A percentile compares a stretch with the other conserved stretches of the same genome.
Evolutionary conservation across 1,140 invertebrate species (phyloP).

Genomic region (Zophobas morio): DNA sequence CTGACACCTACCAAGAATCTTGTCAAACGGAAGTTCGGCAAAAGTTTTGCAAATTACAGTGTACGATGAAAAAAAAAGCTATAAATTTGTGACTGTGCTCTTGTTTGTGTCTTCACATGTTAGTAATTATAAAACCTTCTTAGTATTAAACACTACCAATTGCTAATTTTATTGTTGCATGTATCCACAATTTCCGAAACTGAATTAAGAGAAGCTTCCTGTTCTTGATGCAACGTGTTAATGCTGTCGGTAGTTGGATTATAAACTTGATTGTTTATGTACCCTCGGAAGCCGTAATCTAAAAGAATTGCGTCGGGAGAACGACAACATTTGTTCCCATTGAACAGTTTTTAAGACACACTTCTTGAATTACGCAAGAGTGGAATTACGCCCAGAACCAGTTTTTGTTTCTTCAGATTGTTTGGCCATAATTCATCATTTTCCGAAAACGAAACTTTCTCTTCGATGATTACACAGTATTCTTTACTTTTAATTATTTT

Average conservation of each 20-base stretch:
- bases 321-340: neutral
- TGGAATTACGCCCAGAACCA: neutral
- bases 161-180: neutral
- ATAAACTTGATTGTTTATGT: constrained; percentile 5
- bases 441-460: too few species aligned
- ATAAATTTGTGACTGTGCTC: too few species aligned
- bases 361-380: neutral
- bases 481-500: too few species aligned
- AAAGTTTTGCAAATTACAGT: too few species aligned
- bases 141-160: neutral
- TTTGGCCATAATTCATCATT: too few species aligned
- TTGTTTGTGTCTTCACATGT: too few species aligned
- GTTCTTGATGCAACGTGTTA: constrained; percentile 6
- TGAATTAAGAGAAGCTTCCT: neutral
- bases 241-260: neutral
- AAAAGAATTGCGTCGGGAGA: constrained; percentile 1
- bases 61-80: too few species aligned
- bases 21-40: too few species aligned
- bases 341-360: neutral
- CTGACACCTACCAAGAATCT: too few species aligned
- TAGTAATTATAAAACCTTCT: too few species aligned
- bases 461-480: too few species aligned
- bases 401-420: neutral
- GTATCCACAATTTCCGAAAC: neutral
- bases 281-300: constrained; percentile 5